These are phyloP conservation scores for Pseudochirops corinnae DNA, from an alignment of 2,797 vertebrate species.

Conservation along the genomic window DNA sequence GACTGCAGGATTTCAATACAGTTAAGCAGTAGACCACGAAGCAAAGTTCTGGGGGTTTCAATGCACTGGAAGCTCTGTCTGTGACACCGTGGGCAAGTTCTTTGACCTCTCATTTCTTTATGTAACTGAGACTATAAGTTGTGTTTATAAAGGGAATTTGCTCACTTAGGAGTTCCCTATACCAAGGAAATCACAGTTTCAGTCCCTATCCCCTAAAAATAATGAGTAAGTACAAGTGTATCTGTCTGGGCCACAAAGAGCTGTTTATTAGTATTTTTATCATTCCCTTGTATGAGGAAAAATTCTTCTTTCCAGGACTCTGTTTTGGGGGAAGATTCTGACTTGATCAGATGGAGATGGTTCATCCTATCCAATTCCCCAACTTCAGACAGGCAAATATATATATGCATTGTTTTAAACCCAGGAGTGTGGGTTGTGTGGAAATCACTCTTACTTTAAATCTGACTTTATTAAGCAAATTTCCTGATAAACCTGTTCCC, in stretches of 20 bases:
- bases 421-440: background rate
- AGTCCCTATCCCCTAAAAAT: too few species aligned
- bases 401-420: background rate
- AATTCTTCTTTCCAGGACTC: background rate
- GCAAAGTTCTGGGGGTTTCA: background rate
- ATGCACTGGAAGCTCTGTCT: background rate
- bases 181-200: too few species aligned
- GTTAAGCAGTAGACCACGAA: background rate
- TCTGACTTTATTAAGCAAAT: constrained; percentile 32
- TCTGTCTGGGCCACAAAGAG: background rate
- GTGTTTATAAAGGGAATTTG: background rate
- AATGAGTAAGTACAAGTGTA: background rate
- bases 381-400: background rate
- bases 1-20: background rate
- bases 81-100: background rate
- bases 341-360: accelerated
- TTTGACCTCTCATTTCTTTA: background rate
- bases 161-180: background rate
- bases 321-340: background rate
- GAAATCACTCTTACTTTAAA: constrained; percentile 13
- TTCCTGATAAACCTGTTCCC: constrained; percentile 20
- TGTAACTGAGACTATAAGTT: background rate
- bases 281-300: background rate
- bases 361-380: background rate
- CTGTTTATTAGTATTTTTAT: background rate